Evolutionary conservation across 2,888 invertebrate species (phyloP).

Genomic region (Drosophila longiperda): DNA sequence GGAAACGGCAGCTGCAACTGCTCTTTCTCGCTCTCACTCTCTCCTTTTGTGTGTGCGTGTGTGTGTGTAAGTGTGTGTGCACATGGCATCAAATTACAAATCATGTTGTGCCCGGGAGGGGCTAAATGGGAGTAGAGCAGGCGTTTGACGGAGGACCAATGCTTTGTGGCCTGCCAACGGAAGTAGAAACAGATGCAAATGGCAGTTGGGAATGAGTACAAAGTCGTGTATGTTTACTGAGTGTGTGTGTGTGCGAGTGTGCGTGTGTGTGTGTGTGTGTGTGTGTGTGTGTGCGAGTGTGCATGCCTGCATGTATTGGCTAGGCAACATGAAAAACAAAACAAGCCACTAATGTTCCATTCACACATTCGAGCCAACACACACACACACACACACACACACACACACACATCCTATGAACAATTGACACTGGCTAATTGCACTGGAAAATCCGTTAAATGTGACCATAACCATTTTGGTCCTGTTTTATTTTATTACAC

Average conservation of each 20-base stretch:
- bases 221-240: constrained; percentile 9
- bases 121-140: background rate
- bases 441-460: constrained; percentile 66
- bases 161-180: constrained; percentile 69
- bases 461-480: constrained; percentile 50
- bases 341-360: constrained; percentile 67
- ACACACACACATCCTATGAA: constrained; percentile 23
- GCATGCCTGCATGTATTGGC: constrained; percentile 10
- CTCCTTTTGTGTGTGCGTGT: background rate
- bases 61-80: constrained; percentile 23
- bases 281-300: constrained; percentile 15
- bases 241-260: constrained; percentile 2
- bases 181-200: constrained; percentile 76
- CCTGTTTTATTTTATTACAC: constrained; percentile 34
- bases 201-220: constrained; percentile 48
- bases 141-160: constrained; percentile 28
- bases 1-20: constrained; percentile 40
- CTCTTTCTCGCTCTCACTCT: background rate
- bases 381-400: constrained; percentile 8
- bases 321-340: constrained; percentile 49
- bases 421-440: constrained; percentile 76
- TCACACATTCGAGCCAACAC: constrained; percentile 21
- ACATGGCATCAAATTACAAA: constrained; percentile 72
- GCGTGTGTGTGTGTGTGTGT: constrained; percentile 1
- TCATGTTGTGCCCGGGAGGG: constrained; percentile 49